These are phyloP conservation scores for Apotomis turbidana DNA, from an alignment of 2,888 invertebrate species.

Conservation along the genomic window DNA sequence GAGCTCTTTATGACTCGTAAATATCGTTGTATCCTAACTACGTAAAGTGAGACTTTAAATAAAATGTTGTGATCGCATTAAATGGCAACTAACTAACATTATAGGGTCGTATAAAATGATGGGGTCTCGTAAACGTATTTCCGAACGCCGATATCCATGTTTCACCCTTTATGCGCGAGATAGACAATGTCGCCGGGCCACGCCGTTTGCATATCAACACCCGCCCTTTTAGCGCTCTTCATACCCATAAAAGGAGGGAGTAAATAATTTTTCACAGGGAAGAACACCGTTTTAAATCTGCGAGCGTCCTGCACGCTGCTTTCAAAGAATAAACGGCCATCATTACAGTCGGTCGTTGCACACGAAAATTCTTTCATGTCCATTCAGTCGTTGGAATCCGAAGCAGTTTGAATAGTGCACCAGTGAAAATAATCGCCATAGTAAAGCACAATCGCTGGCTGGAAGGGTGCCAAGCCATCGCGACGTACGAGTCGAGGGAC, in stretches of 20 bases:
- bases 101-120: conserved; percentile 39
- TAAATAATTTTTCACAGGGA: conserved; percentile 43
- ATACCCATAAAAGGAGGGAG: conserved; percentile 30
- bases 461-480: conserved; percentile 71
- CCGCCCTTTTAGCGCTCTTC: conserved; percentile 19
- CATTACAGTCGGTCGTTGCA: conserved; percentile 66
- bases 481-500: conserved; percentile 53
- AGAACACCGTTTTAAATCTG: conserved; percentile 46
- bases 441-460: conserved; percentile 75
- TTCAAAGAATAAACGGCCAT: conserved; percentile 61
- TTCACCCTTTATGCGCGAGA: conserved; percentile 35
- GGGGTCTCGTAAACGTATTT: conserved; percentile 39
- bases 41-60: conserved; percentile 18
- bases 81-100: conserved; percentile 37
- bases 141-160: conserved; percentile 41
- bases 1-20: conserved; percentile 25
- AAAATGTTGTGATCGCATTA: conserved; percentile 14
- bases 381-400: conserved; percentile 57
- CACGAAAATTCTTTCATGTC: conserved; percentile 71
- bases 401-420: conserved; percentile 69
- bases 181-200: conserved; percentile 38
- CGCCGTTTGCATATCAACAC: conserved; percentile 42
- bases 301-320: conserved; percentile 49
- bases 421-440: conserved; percentile 73
- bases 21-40: conserved; percentile 23